Evolutionary conservation across 92 coral and sea anemone genomes (phyloP).

Genomic region (Phenganax subtilis): DNA sequence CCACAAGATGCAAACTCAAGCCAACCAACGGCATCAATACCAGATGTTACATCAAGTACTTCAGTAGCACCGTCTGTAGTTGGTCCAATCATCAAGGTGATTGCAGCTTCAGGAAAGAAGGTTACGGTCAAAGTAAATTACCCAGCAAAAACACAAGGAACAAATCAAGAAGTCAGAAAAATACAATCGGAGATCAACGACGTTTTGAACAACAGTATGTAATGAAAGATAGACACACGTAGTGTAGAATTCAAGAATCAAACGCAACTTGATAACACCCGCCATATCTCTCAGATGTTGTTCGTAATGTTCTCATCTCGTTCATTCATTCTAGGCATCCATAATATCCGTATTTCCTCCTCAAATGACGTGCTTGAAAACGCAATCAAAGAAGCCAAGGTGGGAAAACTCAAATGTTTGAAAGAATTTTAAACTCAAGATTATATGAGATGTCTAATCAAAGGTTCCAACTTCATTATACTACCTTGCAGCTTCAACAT

Average conservation of each 20-base stretch:
- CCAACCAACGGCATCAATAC: not conserved
- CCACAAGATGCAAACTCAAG: not conserved
- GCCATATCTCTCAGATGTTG: not conserved
- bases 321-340: not conserved
- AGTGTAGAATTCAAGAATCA: not conserved
- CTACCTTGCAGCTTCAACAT: constrained; percentile 12
- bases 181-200: constrained; percentile 8
- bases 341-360: not conserved
- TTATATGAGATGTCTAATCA: not conserved
- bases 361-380: constrained; percentile 3
- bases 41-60: not conserved
- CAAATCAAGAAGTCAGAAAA: not conserved
- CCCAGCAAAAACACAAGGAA: not conserved
- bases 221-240: not conserved
- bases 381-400: constrained; percentile 21
- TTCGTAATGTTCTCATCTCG: not conserved
- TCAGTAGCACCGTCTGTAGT: constrained; percentile 7
- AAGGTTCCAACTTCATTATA: not conserved
- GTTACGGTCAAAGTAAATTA: not conserved
- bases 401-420: not conserved
- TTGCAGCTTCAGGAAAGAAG: not conserved
- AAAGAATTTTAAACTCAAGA: no score
- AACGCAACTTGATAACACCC: not conserved
- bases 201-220: constrained; percentile 13
- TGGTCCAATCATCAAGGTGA: constrained; percentile 23